These are phyloP conservation scores for Perodicticus potto DNA, from an alignment of 2,797 vertebrate species.

Conservation along the genomic window DNA sequence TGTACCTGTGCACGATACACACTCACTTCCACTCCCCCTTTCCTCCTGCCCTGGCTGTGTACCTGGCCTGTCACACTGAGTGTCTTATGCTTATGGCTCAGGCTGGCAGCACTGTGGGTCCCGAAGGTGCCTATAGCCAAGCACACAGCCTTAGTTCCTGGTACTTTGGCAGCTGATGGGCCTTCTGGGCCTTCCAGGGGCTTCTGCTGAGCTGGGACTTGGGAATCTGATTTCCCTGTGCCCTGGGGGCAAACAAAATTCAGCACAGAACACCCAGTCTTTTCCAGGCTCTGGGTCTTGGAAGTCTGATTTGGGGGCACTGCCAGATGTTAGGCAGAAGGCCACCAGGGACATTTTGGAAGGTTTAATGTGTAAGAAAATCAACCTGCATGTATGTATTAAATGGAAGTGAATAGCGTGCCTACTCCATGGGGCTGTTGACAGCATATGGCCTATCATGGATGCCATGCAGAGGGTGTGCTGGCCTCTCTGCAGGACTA, in stretches of 20 bases:
- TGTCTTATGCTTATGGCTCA: background rate
- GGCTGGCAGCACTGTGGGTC: background rate
- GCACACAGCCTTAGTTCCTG: conserved; percentile 42
- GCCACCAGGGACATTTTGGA: background rate
- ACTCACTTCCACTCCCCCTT: fast-evolving
- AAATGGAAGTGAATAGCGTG: background rate
- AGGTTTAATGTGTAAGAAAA: background rate
- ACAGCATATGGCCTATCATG: background rate
- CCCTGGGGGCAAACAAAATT: background rate
- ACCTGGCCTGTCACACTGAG: background rate
- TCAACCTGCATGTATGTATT: background rate
- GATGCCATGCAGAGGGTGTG: background rate
- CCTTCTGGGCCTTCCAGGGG: background rate
- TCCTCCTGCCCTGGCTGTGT: background rate
- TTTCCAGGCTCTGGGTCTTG: background rate
- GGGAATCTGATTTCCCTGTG: background rate
- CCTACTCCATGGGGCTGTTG: background rate
- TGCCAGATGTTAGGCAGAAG: background rate
- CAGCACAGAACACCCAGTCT: background rate
- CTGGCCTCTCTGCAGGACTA: background rate
- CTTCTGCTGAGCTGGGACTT: background rate
- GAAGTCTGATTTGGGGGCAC: background rate
- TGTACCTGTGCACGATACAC: background rate
- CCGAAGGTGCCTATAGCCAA: background rate
- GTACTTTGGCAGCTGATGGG: conserved; percentile 1